Percentiles rank a stretch among this genome's conserved stretches.
Conservation (phyloP, 37 sponge, comb jelly and placozoan species). For the Petrosia ficiformis region DNA sequence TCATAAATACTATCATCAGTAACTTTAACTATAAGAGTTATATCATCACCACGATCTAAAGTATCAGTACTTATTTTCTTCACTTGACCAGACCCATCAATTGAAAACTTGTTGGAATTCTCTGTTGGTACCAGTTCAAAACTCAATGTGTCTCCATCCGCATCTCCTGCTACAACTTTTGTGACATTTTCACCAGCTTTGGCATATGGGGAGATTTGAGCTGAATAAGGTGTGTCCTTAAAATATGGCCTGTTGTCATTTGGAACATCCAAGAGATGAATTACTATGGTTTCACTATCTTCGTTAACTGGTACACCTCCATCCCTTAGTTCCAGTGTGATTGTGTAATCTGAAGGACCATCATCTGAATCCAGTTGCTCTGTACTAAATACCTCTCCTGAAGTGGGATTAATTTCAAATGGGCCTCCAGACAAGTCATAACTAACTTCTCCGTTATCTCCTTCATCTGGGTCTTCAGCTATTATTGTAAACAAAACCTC, state of each 20-base stretch:
- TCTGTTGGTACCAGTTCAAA: too few relatives aligned
- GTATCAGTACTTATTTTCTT: background rate
- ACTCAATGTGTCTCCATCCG: background rate
- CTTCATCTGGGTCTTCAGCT: background rate
- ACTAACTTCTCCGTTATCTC: background rate
- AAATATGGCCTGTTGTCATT: background rate
- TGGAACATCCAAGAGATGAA: background rate
- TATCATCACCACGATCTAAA: background rate
- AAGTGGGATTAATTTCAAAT: background rate
- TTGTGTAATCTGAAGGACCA: background rate
- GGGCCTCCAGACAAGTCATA: background rate
- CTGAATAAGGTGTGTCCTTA: background rate
- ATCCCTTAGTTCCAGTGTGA: background rate
- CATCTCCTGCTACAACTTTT: background rate
- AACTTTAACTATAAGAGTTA: background rate
- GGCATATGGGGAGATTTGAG: background rate
- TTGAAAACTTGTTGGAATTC: too few relatives aligned
- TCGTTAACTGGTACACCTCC: background rate
- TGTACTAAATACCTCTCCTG: background rate
- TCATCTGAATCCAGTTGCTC: background rate
- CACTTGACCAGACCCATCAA: background rate
- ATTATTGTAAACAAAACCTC: background rate
- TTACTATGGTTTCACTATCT: background rate
- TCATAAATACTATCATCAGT: background rate
- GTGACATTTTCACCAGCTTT: background rate